Conservation (phyloP, 1,140 invertebrate species). For the Ceratitis capitata region DNA sequence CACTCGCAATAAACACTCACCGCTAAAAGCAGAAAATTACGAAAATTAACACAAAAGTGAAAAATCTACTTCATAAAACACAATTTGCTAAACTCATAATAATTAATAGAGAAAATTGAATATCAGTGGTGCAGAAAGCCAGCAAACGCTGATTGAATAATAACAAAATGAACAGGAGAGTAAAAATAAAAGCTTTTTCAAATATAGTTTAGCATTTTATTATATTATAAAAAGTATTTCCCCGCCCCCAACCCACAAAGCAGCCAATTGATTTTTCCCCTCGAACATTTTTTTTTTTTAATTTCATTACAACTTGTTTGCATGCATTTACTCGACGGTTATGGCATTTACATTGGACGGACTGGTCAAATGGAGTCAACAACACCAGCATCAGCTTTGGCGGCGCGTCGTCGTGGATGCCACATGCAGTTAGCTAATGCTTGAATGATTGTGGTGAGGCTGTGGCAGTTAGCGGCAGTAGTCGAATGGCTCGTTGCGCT, state of each 20-base stretch:
- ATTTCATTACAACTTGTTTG: not conserved
- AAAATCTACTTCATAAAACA: not conserved
- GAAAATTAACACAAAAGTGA: not conserved
- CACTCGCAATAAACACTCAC: not conserved
- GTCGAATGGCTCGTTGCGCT: not conserved
- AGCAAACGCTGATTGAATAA: not conserved
- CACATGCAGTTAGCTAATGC: not conserved
- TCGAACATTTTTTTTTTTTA: not conserved
- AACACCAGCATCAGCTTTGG: not conserved
- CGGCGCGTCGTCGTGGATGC: not conserved
- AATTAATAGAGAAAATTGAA: slow-evolving; percentile 9
- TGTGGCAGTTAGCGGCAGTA: not conserved
- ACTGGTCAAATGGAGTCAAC: slow-evolving; percentile 13
- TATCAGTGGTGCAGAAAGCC: not conserved
- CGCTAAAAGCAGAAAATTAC: slow-evolving; percentile 7
- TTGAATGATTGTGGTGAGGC: not conserved
- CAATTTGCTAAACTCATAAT: slow-evolving; percentile 15
- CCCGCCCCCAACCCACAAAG: not conserved
- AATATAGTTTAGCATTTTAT: not conserved
- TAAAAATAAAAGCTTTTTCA: not conserved
- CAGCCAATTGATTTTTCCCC: not conserved
- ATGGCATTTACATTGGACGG: not conserved
- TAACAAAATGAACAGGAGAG: not conserved
- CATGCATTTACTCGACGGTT: not conserved
- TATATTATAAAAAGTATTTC: not conserved